These are phyloP conservation scores for Petrosia ficiformis DNA, from an alignment of 37 sponge, comb jelly and placozoan genomes.

Conservation along the genomic window DNA sequence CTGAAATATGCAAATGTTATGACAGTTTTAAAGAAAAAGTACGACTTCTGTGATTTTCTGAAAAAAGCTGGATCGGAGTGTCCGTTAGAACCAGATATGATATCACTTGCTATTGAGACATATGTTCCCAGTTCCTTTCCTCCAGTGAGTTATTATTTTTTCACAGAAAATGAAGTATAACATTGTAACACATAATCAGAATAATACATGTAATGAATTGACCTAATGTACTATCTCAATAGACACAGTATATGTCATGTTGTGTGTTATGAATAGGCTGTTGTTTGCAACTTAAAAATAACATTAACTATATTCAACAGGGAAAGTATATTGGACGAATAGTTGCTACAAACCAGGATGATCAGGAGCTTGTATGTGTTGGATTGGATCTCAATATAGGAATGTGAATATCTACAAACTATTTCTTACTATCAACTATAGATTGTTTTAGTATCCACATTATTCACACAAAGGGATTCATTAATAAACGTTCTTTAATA, in stretches of 20 bases:
- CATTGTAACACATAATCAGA: too few species aligned
- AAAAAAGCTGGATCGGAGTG: neutral
- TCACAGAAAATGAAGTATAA: too few species aligned
- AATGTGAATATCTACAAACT: neutral
- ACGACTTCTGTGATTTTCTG: neutral
- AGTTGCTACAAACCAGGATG: neutral
- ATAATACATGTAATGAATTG: too few species aligned
- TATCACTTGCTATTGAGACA: neutral
- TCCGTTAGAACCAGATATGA: neutral
- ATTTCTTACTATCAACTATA: too few species aligned
- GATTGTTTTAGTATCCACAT: too few species aligned
- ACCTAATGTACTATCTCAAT: too few species aligned
- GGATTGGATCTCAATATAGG: neutral
- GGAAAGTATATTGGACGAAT: neutral
- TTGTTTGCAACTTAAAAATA: neutral
- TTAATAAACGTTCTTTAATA: neutral
- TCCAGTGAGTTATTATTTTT: too few species aligned
- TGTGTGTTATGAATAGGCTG: too few species aligned
- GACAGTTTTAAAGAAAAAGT: slow-evolving; percentile 6
- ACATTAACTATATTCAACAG: neutral
- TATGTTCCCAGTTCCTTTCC: neutral
- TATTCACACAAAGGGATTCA: neutral
- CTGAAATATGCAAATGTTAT: slow-evolving; percentile 17
- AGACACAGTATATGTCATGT: too few species aligned
- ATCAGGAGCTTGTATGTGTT: neutral